phyloP scores from a whole-genome alignment of 2,888 invertebrate species.

The Hylaea fasciaria region DNA sequence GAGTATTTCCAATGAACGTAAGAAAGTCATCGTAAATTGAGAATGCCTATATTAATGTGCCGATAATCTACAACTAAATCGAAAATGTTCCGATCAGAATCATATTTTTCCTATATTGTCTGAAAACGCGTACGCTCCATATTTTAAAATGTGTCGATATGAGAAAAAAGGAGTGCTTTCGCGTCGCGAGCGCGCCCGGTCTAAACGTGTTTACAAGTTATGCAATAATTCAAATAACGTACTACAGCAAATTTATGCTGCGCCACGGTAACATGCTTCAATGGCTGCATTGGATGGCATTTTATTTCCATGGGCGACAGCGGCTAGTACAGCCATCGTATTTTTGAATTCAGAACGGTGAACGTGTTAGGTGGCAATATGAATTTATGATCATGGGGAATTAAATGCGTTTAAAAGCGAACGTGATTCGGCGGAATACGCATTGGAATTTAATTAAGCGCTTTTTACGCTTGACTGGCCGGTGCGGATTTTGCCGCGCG shows the following conservation, averaged over 20 bases:
- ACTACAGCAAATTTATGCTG: conserved; percentile 79
- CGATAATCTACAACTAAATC: conserved; percentile 20
- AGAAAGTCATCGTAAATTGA: too few relatives aligned
- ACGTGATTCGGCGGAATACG: conserved; percentile 63
- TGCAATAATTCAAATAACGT: conserved; percentile 82
- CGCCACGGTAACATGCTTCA: conserved; percentile 80
- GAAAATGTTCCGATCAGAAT: neutral
- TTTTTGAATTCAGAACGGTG: conserved; percentile 72
- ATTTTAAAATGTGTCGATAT: conserved; percentile 61
- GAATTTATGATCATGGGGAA: conserved; percentile 78
- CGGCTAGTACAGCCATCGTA: conserved; percentile 61
- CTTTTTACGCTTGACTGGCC: conserved; percentile 61
- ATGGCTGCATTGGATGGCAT: conserved; percentile 81
- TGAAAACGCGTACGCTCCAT: conserved; percentile 53
- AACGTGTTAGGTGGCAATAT: conserved; percentile 76
- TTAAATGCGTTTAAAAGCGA: conserved; percentile 72
- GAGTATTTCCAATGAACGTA: too few relatives aligned
- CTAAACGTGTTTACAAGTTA: conserved; percentile 82
- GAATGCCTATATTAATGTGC: too few relatives aligned
- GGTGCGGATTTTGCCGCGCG: conserved; percentile 43
- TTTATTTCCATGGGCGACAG: conserved; percentile 77
- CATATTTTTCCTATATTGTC: conserved; percentile 36
- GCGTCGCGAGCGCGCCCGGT: conserved; percentile 56
- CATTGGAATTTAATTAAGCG: conserved; percentile 72
- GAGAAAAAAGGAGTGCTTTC: conserved; percentile 64